These are phyloP conservation scores for Tupaia chinensis DNA, from an alignment of 2,113 vertebrate species.

Conservation along the genomic window DNA sequence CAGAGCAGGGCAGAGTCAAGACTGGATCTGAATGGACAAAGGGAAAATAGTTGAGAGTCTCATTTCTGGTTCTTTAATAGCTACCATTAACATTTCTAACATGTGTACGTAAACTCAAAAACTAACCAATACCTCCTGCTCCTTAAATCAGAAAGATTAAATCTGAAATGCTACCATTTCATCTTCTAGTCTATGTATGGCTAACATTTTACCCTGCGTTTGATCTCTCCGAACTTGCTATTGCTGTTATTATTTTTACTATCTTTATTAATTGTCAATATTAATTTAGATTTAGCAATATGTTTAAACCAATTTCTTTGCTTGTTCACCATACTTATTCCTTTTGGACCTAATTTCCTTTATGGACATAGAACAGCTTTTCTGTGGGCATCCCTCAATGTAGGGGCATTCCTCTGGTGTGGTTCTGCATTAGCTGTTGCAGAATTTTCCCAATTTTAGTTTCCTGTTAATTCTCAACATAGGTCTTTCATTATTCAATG, in stretches of 20 bases:
- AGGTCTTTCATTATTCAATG: background rate
- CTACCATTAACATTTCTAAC: background rate
- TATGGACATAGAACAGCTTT: background rate
- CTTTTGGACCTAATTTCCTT: background rate
- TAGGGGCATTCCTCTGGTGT: background rate
- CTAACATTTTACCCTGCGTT: background rate
- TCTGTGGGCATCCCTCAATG: rapidly evolving
- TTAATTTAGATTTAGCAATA: background rate
- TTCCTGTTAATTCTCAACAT: background rate
- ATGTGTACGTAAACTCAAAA: background rate
- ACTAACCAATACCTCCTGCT: background rate
- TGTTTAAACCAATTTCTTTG: background rate
- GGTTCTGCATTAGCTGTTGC: background rate
- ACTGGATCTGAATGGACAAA: background rate
- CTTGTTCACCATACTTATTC: background rate
- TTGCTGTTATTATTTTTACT: background rate
- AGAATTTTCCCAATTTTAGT: background rate
- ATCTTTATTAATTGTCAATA: background rate
- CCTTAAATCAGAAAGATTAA: background rate
- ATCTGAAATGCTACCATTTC: background rate
- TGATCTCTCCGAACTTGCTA: background rate
- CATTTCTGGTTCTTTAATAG: slow-evolving; percentile 9
- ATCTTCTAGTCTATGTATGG: background rate
- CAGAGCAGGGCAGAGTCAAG: background rate
- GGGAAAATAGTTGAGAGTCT: background rate